Evolutionary conservation across 2,113 vertebrate genomes (phyloP).

Genomic region (Parotia lawesii): DNA sequence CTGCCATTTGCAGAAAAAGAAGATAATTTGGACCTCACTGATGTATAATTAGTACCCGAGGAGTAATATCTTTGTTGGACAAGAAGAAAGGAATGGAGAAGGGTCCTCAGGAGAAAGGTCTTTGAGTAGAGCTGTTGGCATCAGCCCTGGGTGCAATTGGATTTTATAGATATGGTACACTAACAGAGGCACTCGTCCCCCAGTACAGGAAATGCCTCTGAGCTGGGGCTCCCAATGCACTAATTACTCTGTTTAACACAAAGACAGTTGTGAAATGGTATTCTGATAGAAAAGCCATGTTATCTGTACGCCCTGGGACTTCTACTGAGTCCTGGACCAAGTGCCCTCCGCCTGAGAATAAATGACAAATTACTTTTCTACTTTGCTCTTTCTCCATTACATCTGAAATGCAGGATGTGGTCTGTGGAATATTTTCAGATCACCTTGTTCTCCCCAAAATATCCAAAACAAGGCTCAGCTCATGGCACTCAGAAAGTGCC

Average conservation of each 20-base stretch:
- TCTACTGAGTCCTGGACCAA: neutral
- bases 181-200: neutral
- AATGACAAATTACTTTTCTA: neutral
- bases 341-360: neutral
- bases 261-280: neutral
- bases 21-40: neutral
- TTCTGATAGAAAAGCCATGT: neutral
- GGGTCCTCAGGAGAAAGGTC: neutral
- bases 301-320: neutral
- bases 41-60: neutral
- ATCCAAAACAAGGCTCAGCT: neutral
- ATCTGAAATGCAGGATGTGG: neutral
- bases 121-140: neutral
- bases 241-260: conserved; percentile 35
- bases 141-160: neutral
- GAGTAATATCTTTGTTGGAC: neutral
- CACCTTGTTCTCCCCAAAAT: neutral
- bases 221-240: conserved; percentile 36
- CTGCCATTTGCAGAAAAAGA: neutral
- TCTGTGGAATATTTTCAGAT: neutral
- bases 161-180: neutral
- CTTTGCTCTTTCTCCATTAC: neutral
- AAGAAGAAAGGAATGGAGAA: neutral
- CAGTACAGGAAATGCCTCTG: neutral
- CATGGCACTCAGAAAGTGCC: neutral